Evolutionary conservation across 2,797 vertebrate genomes (phyloP), one percentile per base, ranked within the genome.

Genomic region (Danio kyathit): DNA sequence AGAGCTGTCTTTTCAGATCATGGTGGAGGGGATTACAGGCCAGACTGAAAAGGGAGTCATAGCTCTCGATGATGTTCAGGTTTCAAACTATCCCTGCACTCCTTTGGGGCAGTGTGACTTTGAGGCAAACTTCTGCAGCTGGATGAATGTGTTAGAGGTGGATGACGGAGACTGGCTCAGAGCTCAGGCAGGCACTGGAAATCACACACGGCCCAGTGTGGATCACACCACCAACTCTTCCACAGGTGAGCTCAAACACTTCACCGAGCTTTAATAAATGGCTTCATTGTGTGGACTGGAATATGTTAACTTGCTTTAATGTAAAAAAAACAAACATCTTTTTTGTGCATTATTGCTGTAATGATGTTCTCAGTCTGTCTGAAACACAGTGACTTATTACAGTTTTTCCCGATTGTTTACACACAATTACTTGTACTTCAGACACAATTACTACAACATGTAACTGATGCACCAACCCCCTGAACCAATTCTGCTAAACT

Each of bases 211-310:
- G 44, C 93, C 94, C 29, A 85, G 76, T 38, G 80, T 89, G 9
- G 94, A 95, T 76, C 94, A 94, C 89, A 94, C 93, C 74, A 94
- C 92, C 43, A 90, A 92, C 88, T 90, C 92, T 10, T 60, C 73
- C 38, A 63, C 85, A 12, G 91, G 91, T 91, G 2, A 86, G 88
- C 51, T 72, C 52, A 17, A 49, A 29, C 8, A 49, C 46, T 54
- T 66, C 6, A 41, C 46, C 17, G 59, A 61, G 56, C 14, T 61
- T 17, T 10, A 17, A 52, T 74, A 13, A 46, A 29, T n/a, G 29
- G 29, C 29, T 29, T 29, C 29, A 29, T 29, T 29, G 29, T 29
- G 29, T 29, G 29, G n/a, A n/a, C n/a, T n/a, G n/a, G 3, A 29
- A 29, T 29, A 1, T 29, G 29, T 29, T 29, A 29, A 29, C 29